Evolutionary conservation across 2,113 vertebrate species (phyloP), one percentile per base, ranked within the genome.

Genomic region (Mastomys natalensis): DNA sequence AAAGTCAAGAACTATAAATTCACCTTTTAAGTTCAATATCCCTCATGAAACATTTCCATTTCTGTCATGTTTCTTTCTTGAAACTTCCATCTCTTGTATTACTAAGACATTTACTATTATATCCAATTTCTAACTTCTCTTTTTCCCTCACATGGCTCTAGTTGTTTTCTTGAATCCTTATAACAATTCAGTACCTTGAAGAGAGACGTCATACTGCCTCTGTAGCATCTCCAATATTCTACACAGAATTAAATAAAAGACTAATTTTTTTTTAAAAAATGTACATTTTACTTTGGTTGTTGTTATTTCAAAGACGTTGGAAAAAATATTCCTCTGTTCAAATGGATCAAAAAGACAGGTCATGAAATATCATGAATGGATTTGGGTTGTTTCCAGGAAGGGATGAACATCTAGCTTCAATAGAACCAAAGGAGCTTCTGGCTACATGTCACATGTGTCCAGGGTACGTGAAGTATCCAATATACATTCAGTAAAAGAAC

Each of bases 301-400:
- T 68, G 31, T 12, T 76, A 68, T 76, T 92, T 95, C 26, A 22
- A 89, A 93, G 45, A 17, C 77, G 22, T 86, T 82, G 64, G 86
- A 70, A 87, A 86, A 76, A 84, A 62, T 11, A 64, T 84, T 60
- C 5, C 10, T 77, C 6, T 66, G 37, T 40, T 78, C 60, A 29
- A 64, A 88, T 70, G 70, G 53, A 88, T 87, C 48, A 62, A 74
- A 80, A 95, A 53, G 7, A 43, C 40, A 85, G 17, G 17, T 84
- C 53, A 29, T 15, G 10, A 80, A 81, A 87, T 86, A 68, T 73
- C 62, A 40, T 26, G 37, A 62, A 64, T 13, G 37, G 68, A 48
- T 62, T 55, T 94, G 24, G n/a, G 12, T 5, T 87, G 40, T 91
- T 22, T 53, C n/a, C 43, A 72, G 15, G 90, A 60, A 90, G n/a